Evolutionary conservation across 2,113 vertebrate species (phyloP), one percentile per base, ranked within the genome.

Genomic region (Rhineura floridana): DNA sequence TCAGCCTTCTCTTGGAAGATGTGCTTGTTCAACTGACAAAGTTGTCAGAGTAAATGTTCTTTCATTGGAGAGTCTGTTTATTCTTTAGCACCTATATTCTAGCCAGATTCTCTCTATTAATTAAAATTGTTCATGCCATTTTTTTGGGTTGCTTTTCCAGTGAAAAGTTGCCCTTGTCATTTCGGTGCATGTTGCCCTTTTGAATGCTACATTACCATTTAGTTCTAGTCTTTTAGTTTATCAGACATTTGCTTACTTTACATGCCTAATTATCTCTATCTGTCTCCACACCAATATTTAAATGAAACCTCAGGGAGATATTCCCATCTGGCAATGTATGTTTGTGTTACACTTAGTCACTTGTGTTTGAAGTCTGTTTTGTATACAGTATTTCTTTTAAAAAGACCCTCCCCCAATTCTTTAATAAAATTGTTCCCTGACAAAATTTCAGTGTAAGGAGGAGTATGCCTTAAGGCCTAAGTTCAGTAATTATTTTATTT

Each of bases 31-130:
- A 67, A 19, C 50, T 90, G 88, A 90, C 75, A 84, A 75, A 81
- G 67, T 28, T 46, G 91, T 92, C 75, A 86, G 81, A 73, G 77
- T 85, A 91, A 86, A 83, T 92, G 84, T 88, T 92, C 81, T 48
- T 89, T 92, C 70, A 69, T n/a, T 15, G 23, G 81, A 88, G 69
- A 91, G 23, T 75, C 83, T 93, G 90, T 93, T 94, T 91, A 86
- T 89, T 89, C 85, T 86, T 4, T 67, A 86, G 90, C 63, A 80
- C 83, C 90, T 91, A 85, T 85, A 89, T 92, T 91, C 88, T 84
- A 76, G 42, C 59, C 89, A 73, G 79, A 91, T 91, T 88, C 84
- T 80, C 89, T 70, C 62, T 86, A 50, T 90, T 91, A 90, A 92
- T 93, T 90, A 94, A 84, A 84, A 91, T 86, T 88, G 70, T 65